phyloP scores from a whole-genome alignment of 2,888 invertebrate species.

The Brachypterus glaber region DNA sequence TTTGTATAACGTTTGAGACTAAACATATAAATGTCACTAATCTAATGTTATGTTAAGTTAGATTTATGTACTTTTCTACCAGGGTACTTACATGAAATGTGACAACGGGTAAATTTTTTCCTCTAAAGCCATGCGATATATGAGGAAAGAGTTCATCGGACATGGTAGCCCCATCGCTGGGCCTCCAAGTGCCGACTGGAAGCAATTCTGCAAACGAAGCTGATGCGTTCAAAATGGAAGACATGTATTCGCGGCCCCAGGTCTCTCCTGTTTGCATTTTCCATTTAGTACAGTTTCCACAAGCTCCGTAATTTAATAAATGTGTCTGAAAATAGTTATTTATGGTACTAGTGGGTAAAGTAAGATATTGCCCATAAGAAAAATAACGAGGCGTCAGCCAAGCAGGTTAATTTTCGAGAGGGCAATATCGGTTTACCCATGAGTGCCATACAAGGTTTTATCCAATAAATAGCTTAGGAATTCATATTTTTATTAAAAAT shows the following conservation, averaged over 20 bases:
- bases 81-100: slow-evolving; percentile 65
- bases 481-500: too few relatives aligned
- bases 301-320: slow-evolving; percentile 35
- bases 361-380: too few relatives aligned
- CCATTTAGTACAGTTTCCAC: slow-evolving; percentile 51
- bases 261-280: slow-evolving; percentile 47
- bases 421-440: too few relatives aligned
- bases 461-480: too few relatives aligned
- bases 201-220: slow-evolving; percentile 33
- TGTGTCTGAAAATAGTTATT: slow-evolving; percentile 35
- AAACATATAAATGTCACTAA: too few relatives aligned
- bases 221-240: slow-evolving; percentile 11
- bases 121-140: slow-evolving; percentile 66
- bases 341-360: too few relatives aligned
- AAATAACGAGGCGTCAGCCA: too few relatives aligned
- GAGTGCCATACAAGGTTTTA: too few relatives aligned
- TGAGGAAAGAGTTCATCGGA: slow-evolving; percentile 71
- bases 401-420: too few relatives aligned
- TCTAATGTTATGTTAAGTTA: too few relatives aligned
- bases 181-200: slow-evolving; percentile 65
- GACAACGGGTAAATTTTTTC: slow-evolving; percentile 60
- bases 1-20: too few relatives aligned
- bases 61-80: too few relatives aligned
- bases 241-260: slow-evolving; percentile 44
- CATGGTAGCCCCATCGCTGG: slow-evolving; percentile 56